These are phyloP conservation scores for Tangachromis dhanisi DNA, from an alignment of 2,113 vertebrate species.

Conservation along the genomic window DNA sequence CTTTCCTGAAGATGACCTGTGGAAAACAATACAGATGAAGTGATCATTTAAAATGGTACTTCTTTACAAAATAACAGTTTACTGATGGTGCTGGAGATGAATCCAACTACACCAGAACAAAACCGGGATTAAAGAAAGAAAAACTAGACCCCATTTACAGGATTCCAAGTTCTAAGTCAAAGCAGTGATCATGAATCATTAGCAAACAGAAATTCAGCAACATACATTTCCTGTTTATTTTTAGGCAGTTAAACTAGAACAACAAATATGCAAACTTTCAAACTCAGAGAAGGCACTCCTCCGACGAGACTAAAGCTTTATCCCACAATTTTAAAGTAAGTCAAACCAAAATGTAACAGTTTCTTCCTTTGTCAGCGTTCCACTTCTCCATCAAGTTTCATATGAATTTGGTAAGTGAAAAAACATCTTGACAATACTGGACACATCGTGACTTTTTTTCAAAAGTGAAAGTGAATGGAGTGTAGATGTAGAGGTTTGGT, in stretches of 20 bases:
- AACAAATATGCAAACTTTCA: not conserved
- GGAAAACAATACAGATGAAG: conserved; percentile 14
- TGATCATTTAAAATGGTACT: not conserved
- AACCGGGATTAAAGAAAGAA: not conserved
- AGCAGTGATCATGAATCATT: not conserved
- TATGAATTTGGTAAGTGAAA: not conserved
- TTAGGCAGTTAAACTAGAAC: not conserved
- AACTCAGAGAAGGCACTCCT: not conserved
- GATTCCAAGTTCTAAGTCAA: not conserved
- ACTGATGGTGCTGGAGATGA: not conserved
- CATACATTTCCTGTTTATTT: not conserved
- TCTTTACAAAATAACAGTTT: not conserved
- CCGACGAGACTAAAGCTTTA: not conserved
- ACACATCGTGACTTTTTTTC: not conserved
- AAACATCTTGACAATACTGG: not conserved
- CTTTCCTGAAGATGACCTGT: conserved; percentile 92
- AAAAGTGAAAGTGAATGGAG: not conserved
- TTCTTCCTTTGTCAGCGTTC: not conserved
- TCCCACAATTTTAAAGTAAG: not conserved
- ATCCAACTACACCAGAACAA: not conserved
- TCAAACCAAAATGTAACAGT: not conserved
- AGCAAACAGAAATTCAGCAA: not conserved
- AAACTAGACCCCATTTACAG: not conserved
- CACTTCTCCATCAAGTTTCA: not conserved
- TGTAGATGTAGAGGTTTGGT: not conserved